Conservation (phyloP, 2,888 invertebrate genomes). For the Pyrrhosoma nymphula region DNA sequence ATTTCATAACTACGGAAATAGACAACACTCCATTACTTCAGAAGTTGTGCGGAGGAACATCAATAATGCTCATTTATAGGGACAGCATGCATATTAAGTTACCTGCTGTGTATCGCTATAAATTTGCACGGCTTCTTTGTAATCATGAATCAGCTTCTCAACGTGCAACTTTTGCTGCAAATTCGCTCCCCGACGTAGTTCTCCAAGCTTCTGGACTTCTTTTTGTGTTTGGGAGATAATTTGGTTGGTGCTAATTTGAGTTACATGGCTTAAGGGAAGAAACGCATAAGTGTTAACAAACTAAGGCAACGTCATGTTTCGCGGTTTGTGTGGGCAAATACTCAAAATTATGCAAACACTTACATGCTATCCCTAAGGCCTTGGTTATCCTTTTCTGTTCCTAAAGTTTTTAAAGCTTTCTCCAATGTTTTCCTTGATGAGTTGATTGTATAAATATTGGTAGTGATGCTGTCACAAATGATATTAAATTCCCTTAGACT, state of each 20-base stretch:
- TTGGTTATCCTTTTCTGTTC: conserved; percentile 87
- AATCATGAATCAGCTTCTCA: conserved; percentile 90
- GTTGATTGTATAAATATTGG: conserved; percentile 89
- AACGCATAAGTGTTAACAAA: neutral
- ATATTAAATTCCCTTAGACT: conserved; percentile 79
- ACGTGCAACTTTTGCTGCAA: conserved; percentile 91
- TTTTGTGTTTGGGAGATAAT: conserved; percentile 87
- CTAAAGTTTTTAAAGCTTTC: conserved; percentile 86
- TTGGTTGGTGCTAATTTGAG: conserved; percentile 87
- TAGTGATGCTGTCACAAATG: conserved; percentile 89
- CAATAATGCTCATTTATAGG: too few species aligned
- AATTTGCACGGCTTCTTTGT: conserved; percentile 87
- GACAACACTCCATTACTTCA: too few species aligned
- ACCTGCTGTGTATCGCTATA: conserved; percentile 91
- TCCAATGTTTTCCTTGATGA: conserved; percentile 86
- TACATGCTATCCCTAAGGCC: conserved; percentile 84
- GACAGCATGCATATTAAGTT: conserved; percentile 70
- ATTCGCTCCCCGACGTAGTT: conserved; percentile 85
- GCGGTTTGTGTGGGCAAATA: conserved; percentile 21
- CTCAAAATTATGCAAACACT: conserved; percentile 73
- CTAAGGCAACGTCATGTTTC: conserved; percentile 14
- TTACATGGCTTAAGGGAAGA: conserved; percentile 82
- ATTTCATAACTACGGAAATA: too few species aligned
- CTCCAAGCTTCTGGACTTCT: conserved; percentile 86
- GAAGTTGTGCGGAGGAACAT: too few species aligned